These are phyloP conservation scores for Callorhinus ursinus DNA, from an alignment of 2,113 vertebrate species.

Conservation along the genomic window DNA sequence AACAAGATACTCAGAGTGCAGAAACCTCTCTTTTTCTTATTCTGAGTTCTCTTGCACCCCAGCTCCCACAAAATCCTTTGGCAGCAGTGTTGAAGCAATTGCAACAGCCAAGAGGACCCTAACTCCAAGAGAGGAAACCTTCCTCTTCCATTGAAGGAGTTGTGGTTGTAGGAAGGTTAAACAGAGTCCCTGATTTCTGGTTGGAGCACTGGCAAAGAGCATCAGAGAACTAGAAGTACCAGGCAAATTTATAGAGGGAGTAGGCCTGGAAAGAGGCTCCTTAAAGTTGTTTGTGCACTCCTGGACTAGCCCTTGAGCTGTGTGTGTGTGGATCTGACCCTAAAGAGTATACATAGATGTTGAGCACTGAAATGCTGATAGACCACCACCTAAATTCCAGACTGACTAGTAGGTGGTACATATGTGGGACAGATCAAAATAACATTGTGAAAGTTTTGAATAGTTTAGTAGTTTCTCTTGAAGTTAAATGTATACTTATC, in stretches of 20 bases:
- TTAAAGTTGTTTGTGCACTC: not conserved
- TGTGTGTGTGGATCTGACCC: not conserved
- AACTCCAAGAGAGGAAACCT: not conserved
- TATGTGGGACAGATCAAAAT: not conserved
- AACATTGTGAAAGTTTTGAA: not conserved
- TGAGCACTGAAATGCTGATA: not conserved
- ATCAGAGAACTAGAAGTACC: slow-evolving; percentile 21
- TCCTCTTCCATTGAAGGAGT: not conserved
- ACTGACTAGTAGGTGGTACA: not conserved
- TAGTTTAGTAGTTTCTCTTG: not conserved
- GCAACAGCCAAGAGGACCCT: not conserved
- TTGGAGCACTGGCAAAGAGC: not conserved
- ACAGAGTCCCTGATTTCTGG: not conserved
- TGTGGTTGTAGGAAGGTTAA: not conserved
- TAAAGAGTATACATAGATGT: not conserved
- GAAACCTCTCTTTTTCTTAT: not conserved
- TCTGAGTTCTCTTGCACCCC: not conserved
- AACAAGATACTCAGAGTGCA: not conserved
- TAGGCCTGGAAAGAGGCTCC: not conserved
- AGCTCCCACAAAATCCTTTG: not conserved
- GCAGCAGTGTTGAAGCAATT: not conserved
- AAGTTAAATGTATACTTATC: not conserved
- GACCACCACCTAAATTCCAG: not conserved
- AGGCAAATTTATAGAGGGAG: not conserved
- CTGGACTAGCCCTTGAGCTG: not conserved